A percentile compares a stretch with the other conserved stretches of the same genome.
Evolutionary conservation across 1,140 invertebrate genomes (phyloP).

Genomic region (Phenacoccus solenopsis): DNA sequence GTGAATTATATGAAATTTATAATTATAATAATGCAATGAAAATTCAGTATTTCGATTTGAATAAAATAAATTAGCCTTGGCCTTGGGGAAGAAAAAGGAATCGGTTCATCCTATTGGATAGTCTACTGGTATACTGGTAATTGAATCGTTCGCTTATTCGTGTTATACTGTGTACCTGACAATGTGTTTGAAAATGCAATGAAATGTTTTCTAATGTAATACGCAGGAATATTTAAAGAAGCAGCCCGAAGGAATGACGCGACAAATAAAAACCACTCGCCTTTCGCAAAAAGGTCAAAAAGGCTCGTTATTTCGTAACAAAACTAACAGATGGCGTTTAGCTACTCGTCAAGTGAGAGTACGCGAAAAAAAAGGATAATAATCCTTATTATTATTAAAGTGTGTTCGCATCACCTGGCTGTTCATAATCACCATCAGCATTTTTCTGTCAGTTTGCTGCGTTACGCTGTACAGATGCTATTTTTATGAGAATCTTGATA

Average conservation of each 20-base stretch:
- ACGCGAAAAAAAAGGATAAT: conserved; percentile 33
- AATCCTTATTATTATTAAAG: not conserved
- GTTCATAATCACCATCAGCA: not conserved
- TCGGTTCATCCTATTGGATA: too few species aligned
- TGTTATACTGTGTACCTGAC: too few species aligned
- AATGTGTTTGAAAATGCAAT: too few species aligned
- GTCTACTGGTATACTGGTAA: too few species aligned
- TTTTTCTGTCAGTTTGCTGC: not conserved
- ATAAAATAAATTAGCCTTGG: too few species aligned
- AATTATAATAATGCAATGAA: too few species aligned
- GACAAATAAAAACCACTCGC: conserved; percentile 27
- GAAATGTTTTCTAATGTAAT: too few species aligned
- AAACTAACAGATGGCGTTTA: conserved; percentile 41
- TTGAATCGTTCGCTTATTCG: too few species aligned
- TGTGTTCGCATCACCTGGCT: conserved; percentile 14
- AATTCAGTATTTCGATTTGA: too few species aligned
- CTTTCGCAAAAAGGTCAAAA: conserved; percentile 28
- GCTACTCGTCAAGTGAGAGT: conserved; percentile 52
- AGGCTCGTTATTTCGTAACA: conserved; percentile 27
- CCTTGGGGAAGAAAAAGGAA: too few species aligned
- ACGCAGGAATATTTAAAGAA: conserved; percentile 26
- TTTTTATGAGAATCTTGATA: too few species aligned
- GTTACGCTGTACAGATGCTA: not conserved
- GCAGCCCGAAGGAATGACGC: conserved; percentile 27
- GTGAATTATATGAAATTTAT: too few species aligned